These are phyloP conservation scores for Hylia prasina DNA, from an alignment of 2,113 vertebrate genomes.

Conservation along the genomic window DNA sequence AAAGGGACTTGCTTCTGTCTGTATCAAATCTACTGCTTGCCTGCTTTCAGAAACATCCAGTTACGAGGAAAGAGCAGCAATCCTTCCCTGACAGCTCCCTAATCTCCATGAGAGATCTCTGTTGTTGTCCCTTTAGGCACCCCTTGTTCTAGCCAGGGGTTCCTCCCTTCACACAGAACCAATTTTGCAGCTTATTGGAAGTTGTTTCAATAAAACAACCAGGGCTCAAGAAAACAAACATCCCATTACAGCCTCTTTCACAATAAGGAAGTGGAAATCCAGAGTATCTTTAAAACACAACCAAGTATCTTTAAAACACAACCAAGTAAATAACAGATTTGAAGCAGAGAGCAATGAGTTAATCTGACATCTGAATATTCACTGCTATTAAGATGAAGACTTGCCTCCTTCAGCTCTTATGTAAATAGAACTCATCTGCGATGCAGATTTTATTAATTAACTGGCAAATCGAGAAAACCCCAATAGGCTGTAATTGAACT, in stretches of 20 bases:
- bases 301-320: background rate
- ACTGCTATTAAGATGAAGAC: slow-evolving; percentile 50
- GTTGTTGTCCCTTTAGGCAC: background rate
- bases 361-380: slow-evolving; percentile 53
- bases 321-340: background rate
- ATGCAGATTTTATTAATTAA: slow-evolving; percentile 73
- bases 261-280: background rate
- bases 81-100: background rate
- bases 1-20: background rate
- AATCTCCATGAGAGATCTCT: background rate
- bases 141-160: background rate
- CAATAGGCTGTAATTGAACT: slow-evolving; percentile 58
- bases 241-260: background rate
- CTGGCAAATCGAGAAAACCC: slow-evolving; percentile 65
- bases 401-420: slow-evolving; percentile 67
- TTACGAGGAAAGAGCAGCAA: background rate
- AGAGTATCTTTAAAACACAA: background rate
- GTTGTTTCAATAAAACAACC: background rate
- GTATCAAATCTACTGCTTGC: background rate
- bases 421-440: slow-evolving; percentile 61
- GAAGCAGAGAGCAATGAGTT: slow-evolving; percentile 13
- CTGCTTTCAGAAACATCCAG: background rate
- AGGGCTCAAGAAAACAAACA: background rate
- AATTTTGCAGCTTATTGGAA: background rate
- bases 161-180: background rate